Evolutionary conservation across 2,888 invertebrate species (phyloP), one percentile per base, ranked within the genome.

Genomic region (Caenorhabditis sp.): DNA sequence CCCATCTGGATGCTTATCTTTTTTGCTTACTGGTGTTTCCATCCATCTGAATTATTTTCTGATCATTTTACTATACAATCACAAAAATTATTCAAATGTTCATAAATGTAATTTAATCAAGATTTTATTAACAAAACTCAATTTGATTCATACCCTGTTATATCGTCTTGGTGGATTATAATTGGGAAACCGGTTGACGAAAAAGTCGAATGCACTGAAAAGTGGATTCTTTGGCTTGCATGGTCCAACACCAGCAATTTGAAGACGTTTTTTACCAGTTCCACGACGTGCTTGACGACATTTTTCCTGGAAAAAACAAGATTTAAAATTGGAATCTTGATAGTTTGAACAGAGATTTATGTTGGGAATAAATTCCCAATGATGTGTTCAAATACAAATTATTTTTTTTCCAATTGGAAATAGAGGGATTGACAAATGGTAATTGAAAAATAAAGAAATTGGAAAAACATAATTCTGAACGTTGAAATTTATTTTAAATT

Each of bases 141-240:
- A 25, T 53, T 67, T n/a, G n/a, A n/a, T 59, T 59, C 27, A 66
- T 31, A 67, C 50, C 56, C 58, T 59, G 63, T 59, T 67, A n/a
- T 59, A 58, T 43, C 63, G 12, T 12, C 43, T 56, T 27, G 74
- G 36, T 38, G 64, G 68, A 21, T 59, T 50, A 53, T 70, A 66
- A 52, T 67, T 70, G 5, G 70, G 70, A 62, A 70, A 75, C 52
- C 70, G 63, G 38, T 65, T 75, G 5, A 75, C 70, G 36, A 75
- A 75, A 59, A 64, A 75, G 59, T 75, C 75, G 59, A 75, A 75
- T 49, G 75, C 64, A 20, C 75, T 67, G 58, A 64, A 62, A 43
- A 70, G 59, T 14, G 75, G 75, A 62, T 75, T 64, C 49, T 75
- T 75, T 23, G 75, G 75, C 26, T 70, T 74, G 57, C 78, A 78